phyloP scores from a whole-genome alignment of 23 tunicate species.

The Styela plicata region DNA sequence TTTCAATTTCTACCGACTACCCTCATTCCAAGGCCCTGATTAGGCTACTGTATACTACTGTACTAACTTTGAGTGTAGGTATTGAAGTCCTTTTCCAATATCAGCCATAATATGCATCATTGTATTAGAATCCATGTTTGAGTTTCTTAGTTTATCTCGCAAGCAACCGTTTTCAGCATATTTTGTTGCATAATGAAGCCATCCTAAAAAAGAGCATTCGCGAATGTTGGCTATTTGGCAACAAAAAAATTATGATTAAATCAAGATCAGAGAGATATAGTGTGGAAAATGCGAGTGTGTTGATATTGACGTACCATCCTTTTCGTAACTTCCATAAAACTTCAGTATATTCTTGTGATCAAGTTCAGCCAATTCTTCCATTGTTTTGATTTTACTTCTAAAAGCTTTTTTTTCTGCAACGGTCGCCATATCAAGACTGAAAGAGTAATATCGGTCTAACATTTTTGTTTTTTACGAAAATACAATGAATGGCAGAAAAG shows the following conservation, averaged over 20 bases:
- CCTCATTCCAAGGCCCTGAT: too few species aligned
- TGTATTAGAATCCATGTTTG: conserved; percentile 25
- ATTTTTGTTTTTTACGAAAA: too few species aligned
- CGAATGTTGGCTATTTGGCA: too few species aligned
- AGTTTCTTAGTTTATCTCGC: conserved; percentile 14
- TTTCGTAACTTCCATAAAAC: conserved; percentile 50
- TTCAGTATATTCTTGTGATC: conserved; percentile 63
- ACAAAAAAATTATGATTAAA: too few species aligned
- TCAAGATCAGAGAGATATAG: too few species aligned
- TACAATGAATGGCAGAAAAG: too few species aligned
- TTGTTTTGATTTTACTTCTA: conserved; percentile 35
- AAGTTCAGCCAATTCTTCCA: conserved; percentile 49
- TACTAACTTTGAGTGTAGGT: conserved; percentile 67
- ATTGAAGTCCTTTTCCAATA: conserved; percentile 68
- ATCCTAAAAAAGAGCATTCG: conserved; percentile 12
- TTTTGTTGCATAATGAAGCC: conserved; percentile 42
- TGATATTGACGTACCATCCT: conserved; percentile 46
- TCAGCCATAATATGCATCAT: conserved; percentile 55
- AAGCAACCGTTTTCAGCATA: conserved; percentile 49
- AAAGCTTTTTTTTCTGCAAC: conserved; percentile 21
- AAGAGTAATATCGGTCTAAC: neutral
- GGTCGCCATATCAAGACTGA: conserved; percentile 25
- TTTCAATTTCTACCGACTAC: too few species aligned
- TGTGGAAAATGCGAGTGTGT: too few species aligned
- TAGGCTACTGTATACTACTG: too few species aligned